phyloP scores from a whole-genome alignment of 2,113 vertebrate species.

The Chaetops frenatus region DNA sequence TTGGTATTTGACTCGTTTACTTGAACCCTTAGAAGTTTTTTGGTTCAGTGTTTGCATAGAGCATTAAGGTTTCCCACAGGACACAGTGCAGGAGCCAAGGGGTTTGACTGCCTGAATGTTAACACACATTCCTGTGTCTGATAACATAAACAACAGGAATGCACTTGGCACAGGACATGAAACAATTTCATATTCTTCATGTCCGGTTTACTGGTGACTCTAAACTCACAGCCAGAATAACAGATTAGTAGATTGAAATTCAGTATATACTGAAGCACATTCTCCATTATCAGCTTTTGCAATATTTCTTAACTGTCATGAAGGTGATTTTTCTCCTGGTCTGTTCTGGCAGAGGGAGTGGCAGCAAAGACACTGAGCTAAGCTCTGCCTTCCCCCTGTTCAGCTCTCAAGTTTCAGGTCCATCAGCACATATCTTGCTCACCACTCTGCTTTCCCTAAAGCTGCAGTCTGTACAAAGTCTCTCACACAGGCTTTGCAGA shows the following conservation, averaged over 20 bases:
- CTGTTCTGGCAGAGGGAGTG: background rate
- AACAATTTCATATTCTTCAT: background rate
- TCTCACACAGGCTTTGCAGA: background rate
- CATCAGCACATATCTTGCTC: background rate
- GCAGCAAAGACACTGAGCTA: background rate
- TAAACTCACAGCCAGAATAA: background rate
- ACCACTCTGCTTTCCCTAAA: background rate
- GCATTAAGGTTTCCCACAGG: background rate
- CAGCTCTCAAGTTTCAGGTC: background rate
- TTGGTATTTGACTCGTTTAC: background rate
- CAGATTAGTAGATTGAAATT: background rate
- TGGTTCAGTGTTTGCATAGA: background rate
- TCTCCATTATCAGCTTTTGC: background rate
- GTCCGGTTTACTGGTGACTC: background rate
- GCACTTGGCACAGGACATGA: fast-evolving
- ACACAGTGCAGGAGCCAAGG: background rate
- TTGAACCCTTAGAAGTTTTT: background rate
- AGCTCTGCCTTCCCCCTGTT: background rate
- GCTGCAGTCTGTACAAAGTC: background rate
- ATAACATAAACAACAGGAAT: fast-evolving
- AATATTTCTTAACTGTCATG: background rate
- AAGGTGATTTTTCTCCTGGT: background rate
- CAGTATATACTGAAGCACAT: background rate
- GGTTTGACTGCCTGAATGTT: background rate
- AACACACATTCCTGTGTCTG: background rate